Evolutionary conservation across 53 echinoderm and acorn worm genomes (phyloP).

Genomic region (Holothuria scabra): DNA sequence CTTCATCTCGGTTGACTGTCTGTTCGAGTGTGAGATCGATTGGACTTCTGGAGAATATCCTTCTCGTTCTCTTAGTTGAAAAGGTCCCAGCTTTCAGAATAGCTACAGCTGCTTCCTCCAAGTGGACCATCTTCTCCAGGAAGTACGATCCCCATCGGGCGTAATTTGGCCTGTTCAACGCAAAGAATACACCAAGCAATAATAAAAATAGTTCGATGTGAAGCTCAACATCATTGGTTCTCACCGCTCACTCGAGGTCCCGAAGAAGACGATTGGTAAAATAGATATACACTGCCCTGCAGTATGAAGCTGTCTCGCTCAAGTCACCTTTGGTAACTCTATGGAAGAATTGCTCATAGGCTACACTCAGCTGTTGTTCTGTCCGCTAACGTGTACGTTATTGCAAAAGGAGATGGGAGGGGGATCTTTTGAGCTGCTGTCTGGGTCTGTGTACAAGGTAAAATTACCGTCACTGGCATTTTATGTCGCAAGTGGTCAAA

Average conservation of each 20-base stretch:
- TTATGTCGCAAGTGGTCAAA: no score
- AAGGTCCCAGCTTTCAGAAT: constrained; percentile 43
- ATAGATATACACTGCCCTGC: constrained; percentile 53
- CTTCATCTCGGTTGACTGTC: constrained; percentile 55
- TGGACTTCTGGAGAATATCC: constrained; percentile 43
- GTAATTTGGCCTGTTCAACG: constrained; percentile 65
- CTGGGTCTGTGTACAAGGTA: no score
- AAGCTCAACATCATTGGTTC: constrained; percentile 57
- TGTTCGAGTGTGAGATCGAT: constrained; percentile 57
- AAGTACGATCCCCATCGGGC: constrained; percentile 59
- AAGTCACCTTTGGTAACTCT: constrained; percentile 1
- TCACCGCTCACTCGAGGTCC: constrained; percentile 41
- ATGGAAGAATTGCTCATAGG: constrained; percentile 51
- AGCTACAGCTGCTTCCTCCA: background rate
- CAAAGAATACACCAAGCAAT: constrained; percentile 57
- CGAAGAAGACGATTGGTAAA: constrained; percentile 51
- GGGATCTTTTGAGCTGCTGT: no score
- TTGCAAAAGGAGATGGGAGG: no score
- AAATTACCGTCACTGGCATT: no score
- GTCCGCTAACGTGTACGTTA: no score
- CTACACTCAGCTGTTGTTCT: background rate
- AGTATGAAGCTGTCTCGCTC: constrained; percentile 54
- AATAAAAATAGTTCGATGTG: constrained; percentile 40
- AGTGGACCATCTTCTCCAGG: constrained; percentile 2
- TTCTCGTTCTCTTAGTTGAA: constrained; percentile 25